Conservation (phyloP, 2,797 vertebrate genomes). For the Cyprinella venusta region DNA sequence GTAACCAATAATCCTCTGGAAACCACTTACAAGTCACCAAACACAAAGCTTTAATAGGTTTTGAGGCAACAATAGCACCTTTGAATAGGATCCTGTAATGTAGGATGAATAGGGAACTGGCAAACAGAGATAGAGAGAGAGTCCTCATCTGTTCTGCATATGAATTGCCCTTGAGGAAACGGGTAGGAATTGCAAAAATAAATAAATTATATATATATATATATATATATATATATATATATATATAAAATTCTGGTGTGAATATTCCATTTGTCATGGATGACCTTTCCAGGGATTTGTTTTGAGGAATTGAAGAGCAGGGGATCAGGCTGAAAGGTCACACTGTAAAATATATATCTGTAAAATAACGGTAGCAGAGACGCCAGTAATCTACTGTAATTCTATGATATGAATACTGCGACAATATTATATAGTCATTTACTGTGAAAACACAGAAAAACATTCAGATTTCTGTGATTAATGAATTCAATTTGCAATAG, state of each 20-base stretch:
- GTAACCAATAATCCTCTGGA: slow-evolving; percentile 9
- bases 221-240: too few species aligned
- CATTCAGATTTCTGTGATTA: neutral
- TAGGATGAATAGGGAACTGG: slow-evolving; percentile 23
- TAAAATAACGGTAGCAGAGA: neutral
- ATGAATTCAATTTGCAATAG: neutral
- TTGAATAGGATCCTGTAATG: slow-evolving; percentile 9
- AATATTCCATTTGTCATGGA: slow-evolving; percentile 12
- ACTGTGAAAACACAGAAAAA: neutral
- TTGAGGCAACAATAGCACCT: slow-evolving; percentile 15
- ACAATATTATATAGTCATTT: neutral
- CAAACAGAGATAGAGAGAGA: slow-evolving; percentile 3
- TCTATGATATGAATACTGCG: neutral
- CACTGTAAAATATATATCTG: neutral
- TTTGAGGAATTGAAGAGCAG: neutral
- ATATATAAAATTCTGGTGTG: neutral
- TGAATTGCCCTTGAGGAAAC: neutral
- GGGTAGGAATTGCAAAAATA: neutral
- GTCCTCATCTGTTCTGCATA: neutral
- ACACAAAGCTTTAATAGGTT: slow-evolving; percentile 37
- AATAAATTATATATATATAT: too few species aligned
- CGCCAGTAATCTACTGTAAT: neutral
- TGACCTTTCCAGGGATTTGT: slow-evolving; percentile 28
- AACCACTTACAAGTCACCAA: slow-evolving; percentile 9
- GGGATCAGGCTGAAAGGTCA: slow-evolving; percentile 18